Conservation (phyloP, 2,888 invertebrate species). For the Drosophila borborema region DNA sequence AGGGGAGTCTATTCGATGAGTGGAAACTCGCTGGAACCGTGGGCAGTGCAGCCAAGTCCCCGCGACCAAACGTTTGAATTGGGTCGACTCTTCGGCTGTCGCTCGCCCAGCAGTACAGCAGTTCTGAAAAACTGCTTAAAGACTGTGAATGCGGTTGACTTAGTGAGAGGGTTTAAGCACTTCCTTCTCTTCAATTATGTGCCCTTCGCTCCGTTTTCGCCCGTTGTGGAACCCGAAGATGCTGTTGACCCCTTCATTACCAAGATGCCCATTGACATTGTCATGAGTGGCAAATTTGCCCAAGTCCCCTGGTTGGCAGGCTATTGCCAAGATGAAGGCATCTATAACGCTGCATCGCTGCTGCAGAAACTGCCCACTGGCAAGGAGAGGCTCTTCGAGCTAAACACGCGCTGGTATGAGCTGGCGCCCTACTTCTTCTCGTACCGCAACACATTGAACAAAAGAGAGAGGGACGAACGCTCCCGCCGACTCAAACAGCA, state of each 20-base stretch:
- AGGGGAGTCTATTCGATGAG: slow-evolving; percentile 87
- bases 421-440: slow-evolving; percentile 38
- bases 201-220: slow-evolving; percentile 90
- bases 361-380: slow-evolving; percentile 21
- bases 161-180: slow-evolving; percentile 18
- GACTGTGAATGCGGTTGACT: slow-evolving; percentile 13
- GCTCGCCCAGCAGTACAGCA: slow-evolving; percentile 85
- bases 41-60: slow-evolving; percentile 86
- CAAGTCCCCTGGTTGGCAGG: slow-evolving; percentile 90
- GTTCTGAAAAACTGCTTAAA: slow-evolving; percentile 86
- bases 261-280: slow-evolving; percentile 88
- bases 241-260: slow-evolving; percentile 88
- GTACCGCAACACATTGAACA: slow-evolving; percentile 27
- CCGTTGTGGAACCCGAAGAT: slow-evolving; percentile 87
- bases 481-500: slow-evolving; percentile 21
- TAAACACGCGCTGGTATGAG: slow-evolving; percentile 42
- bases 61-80: slow-evolving; percentile 88
- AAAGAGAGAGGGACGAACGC: slow-evolving; percentile 24
- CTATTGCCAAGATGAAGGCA: slow-evolving; percentile 76
- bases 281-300: slow-evolving; percentile 87
- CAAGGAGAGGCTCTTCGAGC: slow-evolving; percentile 27
- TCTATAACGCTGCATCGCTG: slow-evolving; percentile 31
- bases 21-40: slow-evolving; percentile 88
- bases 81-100: slow-evolving; percentile 88
- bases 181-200: slow-evolving; percentile 87